A percentile compares a stretch with the other conserved stretches of the same genome.
Conservation (phyloP, 1,140 invertebrate species). For the Drosophila nebulosa region DNA sequence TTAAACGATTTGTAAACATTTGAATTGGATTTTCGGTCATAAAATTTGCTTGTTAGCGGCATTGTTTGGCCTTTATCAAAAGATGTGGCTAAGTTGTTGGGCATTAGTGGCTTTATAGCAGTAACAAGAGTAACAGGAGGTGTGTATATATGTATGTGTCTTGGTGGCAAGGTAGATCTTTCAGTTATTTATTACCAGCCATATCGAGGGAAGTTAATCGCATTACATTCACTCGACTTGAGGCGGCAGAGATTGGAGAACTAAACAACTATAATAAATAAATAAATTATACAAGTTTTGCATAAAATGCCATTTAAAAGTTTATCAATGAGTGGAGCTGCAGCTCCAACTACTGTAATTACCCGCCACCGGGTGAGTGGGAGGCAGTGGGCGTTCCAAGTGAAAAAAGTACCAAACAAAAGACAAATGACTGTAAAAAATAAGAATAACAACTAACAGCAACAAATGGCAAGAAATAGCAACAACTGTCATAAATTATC, state of each 20-base stretch:
- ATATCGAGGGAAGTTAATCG: conserved; percentile 55
- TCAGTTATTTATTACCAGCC: conserved; percentile 39
- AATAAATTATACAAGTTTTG: conserved; percentile 71
- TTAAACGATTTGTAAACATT: conserved; percentile 79
- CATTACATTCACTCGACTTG: conserved; percentile 61
- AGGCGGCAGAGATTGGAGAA: conserved; percentile 11
- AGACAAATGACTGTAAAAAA: conserved; percentile 65
- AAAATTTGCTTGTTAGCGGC: conserved; percentile 72
- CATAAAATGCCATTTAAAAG: conserved; percentile 58
- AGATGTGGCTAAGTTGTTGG: conserved; percentile 20
- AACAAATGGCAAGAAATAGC: conserved; percentile 7
- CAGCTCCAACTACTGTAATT: conserved; percentile 52
- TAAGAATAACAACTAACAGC: not conserved
- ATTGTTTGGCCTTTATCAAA: conserved; percentile 61
- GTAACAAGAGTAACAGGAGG: not conserved
- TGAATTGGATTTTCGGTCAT: conserved; percentile 77
- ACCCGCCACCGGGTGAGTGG: conserved; percentile 19
- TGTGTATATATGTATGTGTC: not conserved
- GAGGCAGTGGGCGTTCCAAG: conserved; percentile 15
- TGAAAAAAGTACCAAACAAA: not conserved
- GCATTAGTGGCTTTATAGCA: conserved; percentile 47
- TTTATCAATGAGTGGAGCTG: conserved; percentile 60
- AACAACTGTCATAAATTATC: conserved; percentile 61
- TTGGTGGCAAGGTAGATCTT: conserved; percentile 52
- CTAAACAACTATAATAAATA: conserved; percentile 68